A percentile compares a stretch with the other conserved stretches of the same genome.
These are phyloP conservation scores for Paedocypris sp. DNA, from an alignment of 2,113 vertebrate species.

Conservation along the genomic window DNA sequence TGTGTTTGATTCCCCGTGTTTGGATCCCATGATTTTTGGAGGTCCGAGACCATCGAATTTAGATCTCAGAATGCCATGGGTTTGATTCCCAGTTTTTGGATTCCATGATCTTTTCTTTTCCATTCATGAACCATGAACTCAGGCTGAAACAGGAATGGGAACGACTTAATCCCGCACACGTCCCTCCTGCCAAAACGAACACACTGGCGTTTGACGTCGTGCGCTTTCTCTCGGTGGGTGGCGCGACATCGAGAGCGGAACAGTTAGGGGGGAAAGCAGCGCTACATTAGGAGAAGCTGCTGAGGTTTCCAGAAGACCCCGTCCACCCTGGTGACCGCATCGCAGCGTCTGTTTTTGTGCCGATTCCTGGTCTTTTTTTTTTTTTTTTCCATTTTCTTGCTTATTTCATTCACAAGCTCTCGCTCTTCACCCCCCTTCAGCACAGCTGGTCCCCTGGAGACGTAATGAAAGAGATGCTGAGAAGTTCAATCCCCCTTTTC, in stretches of 20 bases:
- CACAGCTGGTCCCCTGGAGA: background rate
- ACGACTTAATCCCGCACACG: background rate
- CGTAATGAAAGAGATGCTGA: background rate
- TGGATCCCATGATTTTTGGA: no score
- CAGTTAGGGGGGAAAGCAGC: background rate
- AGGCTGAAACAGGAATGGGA: background rate
- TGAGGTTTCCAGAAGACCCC: no score
- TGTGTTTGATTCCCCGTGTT: no score
- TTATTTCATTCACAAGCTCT: background rate
- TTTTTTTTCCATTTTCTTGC: no score
- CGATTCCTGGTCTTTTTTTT: background rate
- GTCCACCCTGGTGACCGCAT: background rate
- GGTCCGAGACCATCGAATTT: no score
- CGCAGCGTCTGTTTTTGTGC: background rate
- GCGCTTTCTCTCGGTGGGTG: constrained; percentile 7
- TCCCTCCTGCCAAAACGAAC: background rate
- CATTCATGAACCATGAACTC: no score
- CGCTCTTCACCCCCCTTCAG: background rate
- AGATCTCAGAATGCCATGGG: no score
- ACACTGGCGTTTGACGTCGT: background rate
- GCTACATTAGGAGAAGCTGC: background rate
- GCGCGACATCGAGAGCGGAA: constrained; percentile 2
- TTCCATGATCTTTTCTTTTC: no score
- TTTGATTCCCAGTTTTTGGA: no score
- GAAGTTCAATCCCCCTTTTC: background rate